Evolutionary conservation across 2,888 invertebrate genomes (phyloP), one percentile per base, ranked within the genome.

Genomic region (Trachelus stipa): DNA sequence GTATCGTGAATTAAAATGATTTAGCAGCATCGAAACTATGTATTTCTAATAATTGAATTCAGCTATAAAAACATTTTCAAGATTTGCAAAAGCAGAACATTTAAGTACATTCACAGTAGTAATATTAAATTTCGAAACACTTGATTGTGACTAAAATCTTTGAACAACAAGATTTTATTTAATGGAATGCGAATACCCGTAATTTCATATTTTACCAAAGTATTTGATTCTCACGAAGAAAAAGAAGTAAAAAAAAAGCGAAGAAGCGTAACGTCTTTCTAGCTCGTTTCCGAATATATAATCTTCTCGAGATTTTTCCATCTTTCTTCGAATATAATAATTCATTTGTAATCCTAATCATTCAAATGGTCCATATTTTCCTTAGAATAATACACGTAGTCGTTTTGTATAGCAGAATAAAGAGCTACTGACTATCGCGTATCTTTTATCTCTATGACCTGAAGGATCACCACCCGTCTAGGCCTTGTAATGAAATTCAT

Each of bases 401-500:
- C 9, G 56, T 56, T 23, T 56, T 9, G 56, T 9, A 23, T 23
- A 23, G 23, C 56, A 56, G 56, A 56, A 56, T 56, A 56, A 56
- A 56, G 23, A 23, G 9, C 23, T 56, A 9, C 23, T 15, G 56
- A 56, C 56, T 56, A 23, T 56, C 56, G 56, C 56, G 56, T 56
- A 56, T 56, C 56, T 56, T 56, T 56, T 56, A 56, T 56, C 56
- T 56, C 23, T 56, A 56, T 56, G 56, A 56, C 56, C 56, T 23
- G 23, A 56, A 9, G 56, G 23, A 56, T 56, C 56, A 9, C 6
- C 23, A 56, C 9, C 3, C 56, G 23, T 56, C 56, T 56, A 56
- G 56, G 56, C 23, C 56, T 56, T 56, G 56, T 23, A 56, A 56
- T 56, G 80, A 83, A 83, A 84, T 83, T 83, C 80, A 83, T 84